These are phyloP conservation scores for Cyphomyrmex costatus DNA, from an alignment of 1,140 invertebrate species.

Conservation along the genomic window DNA sequence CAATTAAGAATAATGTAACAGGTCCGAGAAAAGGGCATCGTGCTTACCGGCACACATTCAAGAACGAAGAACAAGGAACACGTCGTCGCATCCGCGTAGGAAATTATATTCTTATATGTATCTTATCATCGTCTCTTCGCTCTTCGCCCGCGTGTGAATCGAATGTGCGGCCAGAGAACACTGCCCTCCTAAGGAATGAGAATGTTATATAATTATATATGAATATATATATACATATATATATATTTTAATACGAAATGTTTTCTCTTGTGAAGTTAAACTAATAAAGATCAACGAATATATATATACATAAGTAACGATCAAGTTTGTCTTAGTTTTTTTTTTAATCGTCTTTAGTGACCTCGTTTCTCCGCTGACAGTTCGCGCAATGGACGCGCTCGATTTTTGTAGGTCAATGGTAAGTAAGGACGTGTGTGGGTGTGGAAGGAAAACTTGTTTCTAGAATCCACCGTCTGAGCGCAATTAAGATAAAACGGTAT, in stretches of 20 bases:
- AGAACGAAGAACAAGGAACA: slow-evolving; percentile 17
- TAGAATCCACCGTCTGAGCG: not conserved
- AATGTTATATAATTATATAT: slow-evolving; percentile 45
- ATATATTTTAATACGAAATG: slow-evolving; percentile 60
- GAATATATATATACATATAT: slow-evolving; percentile 24
- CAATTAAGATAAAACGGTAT: not conserved
- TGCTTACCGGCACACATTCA: slow-evolving; percentile 21
- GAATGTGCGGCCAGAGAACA: slow-evolving; percentile 33
- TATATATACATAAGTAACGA: slow-evolving; percentile 44
- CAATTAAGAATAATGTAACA: slow-evolving; percentile 17
- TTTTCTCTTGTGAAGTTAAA: slow-evolving; percentile 56
- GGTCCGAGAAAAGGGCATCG: slow-evolving; percentile 4
- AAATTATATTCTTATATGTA: slow-evolving; percentile 37
- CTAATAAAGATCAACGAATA: slow-evolving; percentile 50
- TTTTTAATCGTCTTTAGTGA: not conserved
- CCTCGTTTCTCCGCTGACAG: not conserved
- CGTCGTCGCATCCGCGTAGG: not conserved
- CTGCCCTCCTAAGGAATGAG: slow-evolving; percentile 51
- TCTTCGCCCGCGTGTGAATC: slow-evolving; percentile 27
- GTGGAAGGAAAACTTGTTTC: slow-evolving; percentile 39
- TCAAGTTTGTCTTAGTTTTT: not conserved
- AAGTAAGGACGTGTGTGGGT: slow-evolving; percentile 8
- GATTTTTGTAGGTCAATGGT: slow-evolving; percentile 37
- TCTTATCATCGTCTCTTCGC: slow-evolving; percentile 11
- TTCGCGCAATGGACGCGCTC: not conserved